Evolutionary conservation across 2,888 invertebrate genomes (phyloP).

Genomic region (Tetranychus piercei): DNA sequence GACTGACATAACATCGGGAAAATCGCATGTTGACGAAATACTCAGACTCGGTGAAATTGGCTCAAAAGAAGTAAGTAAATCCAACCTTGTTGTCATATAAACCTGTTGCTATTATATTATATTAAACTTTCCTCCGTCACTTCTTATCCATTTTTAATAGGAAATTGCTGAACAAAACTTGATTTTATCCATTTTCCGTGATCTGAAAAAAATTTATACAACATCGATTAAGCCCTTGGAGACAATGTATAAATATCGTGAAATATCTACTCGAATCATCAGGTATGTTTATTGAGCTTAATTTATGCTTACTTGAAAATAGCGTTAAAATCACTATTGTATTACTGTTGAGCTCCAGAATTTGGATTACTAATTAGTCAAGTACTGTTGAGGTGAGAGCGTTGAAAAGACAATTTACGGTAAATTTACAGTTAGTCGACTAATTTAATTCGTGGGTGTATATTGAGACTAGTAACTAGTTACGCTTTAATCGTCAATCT

Average conservation of each 20-base stretch:
- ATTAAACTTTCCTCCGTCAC: background rate
- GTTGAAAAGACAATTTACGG: no score
- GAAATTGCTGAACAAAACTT: slow-evolving; percentile 26
- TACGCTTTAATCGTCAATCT: background rate
- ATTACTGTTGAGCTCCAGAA: no score
- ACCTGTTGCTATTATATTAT: background rate
- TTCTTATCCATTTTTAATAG: slow-evolving; percentile 4
- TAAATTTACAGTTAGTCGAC: no score
- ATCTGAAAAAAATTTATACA: slow-evolving; percentile 66
- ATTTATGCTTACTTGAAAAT: background rate
- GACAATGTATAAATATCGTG: slow-evolving; percentile 71
- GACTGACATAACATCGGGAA: slow-evolving; percentile 34
- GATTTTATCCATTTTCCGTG: slow-evolving; percentile 46
- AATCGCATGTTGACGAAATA: slow-evolving; percentile 38
- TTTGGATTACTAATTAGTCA: no score
- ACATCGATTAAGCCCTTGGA: slow-evolving; percentile 73
- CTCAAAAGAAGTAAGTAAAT: slow-evolving; percentile 21
- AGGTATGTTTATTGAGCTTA: slow-evolving; percentile 16
- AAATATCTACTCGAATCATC: slow-evolving; percentile 63
- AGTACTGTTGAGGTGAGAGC: no score
- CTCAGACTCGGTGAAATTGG: slow-evolving; percentile 52
- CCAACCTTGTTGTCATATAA: background rate
- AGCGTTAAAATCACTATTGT: no score
- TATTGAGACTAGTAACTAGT: background rate
- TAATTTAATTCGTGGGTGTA: background rate